Evolutionary conservation across 64 coral and sea anemone genomes (phyloP), one percentile per base, ranked within the genome.

Genomic region (Porites lutea): DNA sequence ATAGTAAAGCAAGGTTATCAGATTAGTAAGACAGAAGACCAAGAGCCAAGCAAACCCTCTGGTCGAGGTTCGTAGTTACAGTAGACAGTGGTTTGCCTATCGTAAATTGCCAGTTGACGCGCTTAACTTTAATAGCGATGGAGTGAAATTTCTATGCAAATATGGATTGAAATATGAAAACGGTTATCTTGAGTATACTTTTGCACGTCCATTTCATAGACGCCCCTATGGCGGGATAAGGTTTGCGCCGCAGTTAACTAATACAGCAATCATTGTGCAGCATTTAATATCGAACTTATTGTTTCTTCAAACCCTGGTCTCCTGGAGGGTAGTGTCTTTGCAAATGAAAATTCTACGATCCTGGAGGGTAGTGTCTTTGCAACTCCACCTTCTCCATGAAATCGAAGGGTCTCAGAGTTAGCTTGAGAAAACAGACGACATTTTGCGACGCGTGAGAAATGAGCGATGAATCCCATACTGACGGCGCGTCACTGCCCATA

Each of bases 361-460:
- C n/a, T n/a, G n/a, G n/a, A n/a, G n/a, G n/a, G n/a, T n/a, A n/a
- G n/a, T n/a, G n/a, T n/a, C n/a, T n/a, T n/a, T 13, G 62, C 62
- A 65, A 8, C 62, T n/a, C 62, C 62, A 65, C 62, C 62, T 89
- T 89, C 87, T 22, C 57, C n/a, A n/a, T n/a, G n/a, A n/a, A 81
- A 48, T 65, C 75, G 5, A 90, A 90, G 66, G 88, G 88, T 37
- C 27, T 37, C 27, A 37, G 27, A 1, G 27, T 37, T 37, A 37
- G 27, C 27, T 37, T 37, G 27, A 37, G 27, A 37, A 37, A 37
- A 37, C 27, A 37, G 27, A 37, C 27, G 27, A 37, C 27, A 37
- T 37, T 37, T 37, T 37, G 27, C 27, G 27, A 37, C 27, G 27
- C 27, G 0, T 37, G 27, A 37, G 27, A 37, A 37, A 37, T 37